Evolutionary conservation across 2,888 invertebrate species (phyloP), one percentile per base, ranked within the genome.

Genomic region (Ischnus inquisitorius): DNA sequence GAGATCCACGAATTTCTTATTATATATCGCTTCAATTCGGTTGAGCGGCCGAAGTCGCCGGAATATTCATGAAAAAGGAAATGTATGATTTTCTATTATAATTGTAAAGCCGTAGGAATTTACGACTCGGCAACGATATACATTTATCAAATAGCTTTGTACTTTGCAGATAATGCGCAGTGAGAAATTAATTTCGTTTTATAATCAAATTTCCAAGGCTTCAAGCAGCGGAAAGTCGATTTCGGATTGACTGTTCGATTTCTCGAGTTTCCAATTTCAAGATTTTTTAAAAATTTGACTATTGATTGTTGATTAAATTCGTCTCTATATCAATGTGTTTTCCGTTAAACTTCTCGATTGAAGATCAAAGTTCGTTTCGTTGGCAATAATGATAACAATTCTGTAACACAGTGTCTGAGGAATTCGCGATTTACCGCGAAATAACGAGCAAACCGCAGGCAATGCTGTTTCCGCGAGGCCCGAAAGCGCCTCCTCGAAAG

Each of bases 401-500:
- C n/a, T 12, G 28, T 14, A 25, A n/a, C 22, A 28, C 28, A 25
- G 1, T 4, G n/a, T 10, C 28, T 5, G 28, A 10, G 60, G 60
- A 60, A 60, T 60, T 60, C 2, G 60, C 14, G 14, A 5, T 60
- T 60, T 12, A 25, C n/a, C n/a, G 5, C 25, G 64, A 41, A 16
- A 39, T 10, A 39, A 6, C 64, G 22, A n/a, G 39, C 16, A 8
- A 64, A 39, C 16, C 16, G 16, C 39, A 8, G 16, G 34, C 39
- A 64, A 64, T 39, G 39, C 39, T 34, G 39, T 19, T 64, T 64
- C 16, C 2, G 8, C 14, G 19, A 22, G 10, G 57, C 34, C n/a
- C 34, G 22, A 62, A 25, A 67, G 41, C 69, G 81, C 60, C 43
- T 78, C 43, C 64, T 34, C 34, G 75, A 62, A 46, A 82, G 10